Conservation (phyloP, 1,140 invertebrate genomes). For the Aphidius ervi region DNA sequence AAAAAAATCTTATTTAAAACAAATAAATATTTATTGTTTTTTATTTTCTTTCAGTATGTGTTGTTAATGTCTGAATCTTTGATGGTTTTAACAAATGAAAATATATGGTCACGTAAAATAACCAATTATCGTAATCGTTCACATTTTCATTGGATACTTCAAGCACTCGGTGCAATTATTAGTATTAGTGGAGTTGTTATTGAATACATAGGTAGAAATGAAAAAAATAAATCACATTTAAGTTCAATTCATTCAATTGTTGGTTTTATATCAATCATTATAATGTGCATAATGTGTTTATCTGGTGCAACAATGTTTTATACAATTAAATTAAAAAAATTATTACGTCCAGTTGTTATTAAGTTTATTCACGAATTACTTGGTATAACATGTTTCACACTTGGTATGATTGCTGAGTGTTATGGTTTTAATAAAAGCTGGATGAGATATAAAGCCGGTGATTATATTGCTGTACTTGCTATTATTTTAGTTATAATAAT, state of each 20-base stretch:
- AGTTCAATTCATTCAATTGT: conserved; percentile 30
- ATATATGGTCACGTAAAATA: conserved; percentile 30
- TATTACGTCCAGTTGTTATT: conserved; percentile 31
- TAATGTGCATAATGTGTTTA: conserved; percentile 26
- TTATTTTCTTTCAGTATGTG: conserved; percentile 38
- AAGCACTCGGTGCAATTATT: conserved; percentile 32
- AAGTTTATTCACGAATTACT: conserved; percentile 42
- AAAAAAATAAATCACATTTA: conserved; percentile 28
- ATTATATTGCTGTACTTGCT: conserved; percentile 17
- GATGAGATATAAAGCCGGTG: conserved; percentile 13
- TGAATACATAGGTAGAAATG: conserved; percentile 21
- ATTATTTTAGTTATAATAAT: conserved; percentile 30
- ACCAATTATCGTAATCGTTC: conserved; percentile 28
- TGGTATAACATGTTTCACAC: conserved; percentile 35
- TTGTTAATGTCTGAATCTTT: conserved; percentile 44
- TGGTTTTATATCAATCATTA: conserved; percentile 33
- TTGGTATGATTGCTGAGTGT: conserved; percentile 37
- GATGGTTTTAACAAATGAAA: conserved; percentile 30
- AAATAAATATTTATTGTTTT: conserved; percentile 13
- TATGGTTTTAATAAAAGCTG: conserved; percentile 31
- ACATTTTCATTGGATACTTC: conserved; percentile 43
- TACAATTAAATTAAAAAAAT: conserved; percentile 30
- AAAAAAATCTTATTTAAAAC: neutral
- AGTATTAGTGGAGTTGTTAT: conserved; percentile 32
- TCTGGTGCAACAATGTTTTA: conserved; percentile 35